These are phyloP conservation scores for Homarus americanus DNA, from an alignment of 1,140 invertebrate genomes.

Conservation along the genomic window DNA sequence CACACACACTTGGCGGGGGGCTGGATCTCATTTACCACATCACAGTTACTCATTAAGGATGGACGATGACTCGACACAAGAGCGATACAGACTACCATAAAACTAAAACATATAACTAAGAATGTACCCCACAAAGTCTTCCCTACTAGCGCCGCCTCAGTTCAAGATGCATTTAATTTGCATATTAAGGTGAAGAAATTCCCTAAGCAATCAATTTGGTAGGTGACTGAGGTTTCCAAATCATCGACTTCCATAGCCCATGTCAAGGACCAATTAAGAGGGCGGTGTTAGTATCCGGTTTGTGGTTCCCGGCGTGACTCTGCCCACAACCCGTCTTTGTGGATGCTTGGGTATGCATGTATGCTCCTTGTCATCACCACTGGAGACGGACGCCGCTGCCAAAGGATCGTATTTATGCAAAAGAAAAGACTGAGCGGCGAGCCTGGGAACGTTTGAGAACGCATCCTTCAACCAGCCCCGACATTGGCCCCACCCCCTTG, in stretches of 20 bases:
- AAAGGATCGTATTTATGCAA: conserved; percentile 60
- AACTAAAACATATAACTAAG: background rate
- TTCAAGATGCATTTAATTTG: no score
- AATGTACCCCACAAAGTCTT: background rate
- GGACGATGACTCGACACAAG: background rate
- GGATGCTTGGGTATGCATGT: conserved; percentile 51
- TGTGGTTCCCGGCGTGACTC: conserved; percentile 7
- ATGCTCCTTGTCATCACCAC: conserved; percentile 51
- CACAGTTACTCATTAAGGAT: background rate
- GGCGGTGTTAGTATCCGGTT: background rate
- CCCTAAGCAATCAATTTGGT: background rate
- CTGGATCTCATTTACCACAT: conserved; percentile 10
- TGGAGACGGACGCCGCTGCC: conserved; percentile 55
- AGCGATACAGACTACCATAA: background rate
- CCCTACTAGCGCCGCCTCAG: no score
- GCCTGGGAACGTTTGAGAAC: conserved; percentile 49
- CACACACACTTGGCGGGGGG: background rate
- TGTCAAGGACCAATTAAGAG: conserved; percentile 14
- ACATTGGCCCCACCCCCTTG: conserved; percentile 23
- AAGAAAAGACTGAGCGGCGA: conserved; percentile 55
- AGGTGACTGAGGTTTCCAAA: background rate
- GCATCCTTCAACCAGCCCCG: conserved; percentile 42
- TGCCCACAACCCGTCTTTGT: conserved; percentile 28
- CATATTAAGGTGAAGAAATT: no score
- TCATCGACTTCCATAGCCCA: conserved; percentile 14